A percentile compares a stretch with the other conserved stretches of the same genome.
Evolutionary conservation across 2,888 invertebrate genomes (phyloP).

Genomic region (Kuschelorhynchus macadamiae): DNA sequence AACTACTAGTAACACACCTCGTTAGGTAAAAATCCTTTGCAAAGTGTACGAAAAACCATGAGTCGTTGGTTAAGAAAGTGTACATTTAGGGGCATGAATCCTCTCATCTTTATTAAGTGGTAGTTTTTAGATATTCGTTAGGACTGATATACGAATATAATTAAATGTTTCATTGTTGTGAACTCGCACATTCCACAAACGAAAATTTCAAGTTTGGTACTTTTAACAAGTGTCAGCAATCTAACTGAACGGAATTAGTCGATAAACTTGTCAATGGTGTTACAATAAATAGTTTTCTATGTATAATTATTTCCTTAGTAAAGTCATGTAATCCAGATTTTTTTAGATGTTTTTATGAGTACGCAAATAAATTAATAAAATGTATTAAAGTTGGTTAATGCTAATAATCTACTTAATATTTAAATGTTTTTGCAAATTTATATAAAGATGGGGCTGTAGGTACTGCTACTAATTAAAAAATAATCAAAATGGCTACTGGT

Average conservation of each 20-base stretch:
- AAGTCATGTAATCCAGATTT: too few relatives aligned
- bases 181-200: slow-evolving; percentile 60
- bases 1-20: not conserved
- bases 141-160: slow-evolving; percentile 65
- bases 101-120: slow-evolving; percentile 36
- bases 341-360: too few relatives aligned
- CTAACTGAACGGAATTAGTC: not conserved
- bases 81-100: slow-evolving; percentile 29
- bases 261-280: not conserved
- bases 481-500: too few relatives aligned
- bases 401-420: too few relatives aligned
- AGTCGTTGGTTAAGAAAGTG: slow-evolving; percentile 28
- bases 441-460: too few relatives aligned
- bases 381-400: too few relatives aligned
- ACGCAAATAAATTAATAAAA: too few relatives aligned
- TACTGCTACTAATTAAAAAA: too few relatives aligned
- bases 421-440: too few relatives aligned
- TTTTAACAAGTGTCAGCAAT: not conserved
- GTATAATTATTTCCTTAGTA: too few relatives aligned
- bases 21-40: not conserved
- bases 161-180: slow-evolving; percentile 67
- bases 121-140: slow-evolving; percentile 65
- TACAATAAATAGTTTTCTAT: too few relatives aligned
- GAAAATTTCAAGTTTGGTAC: slow-evolving; percentile 58
- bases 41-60: slow-evolving; percentile 7